Evolutionary conservation across 2,113 vertebrate genomes (phyloP), one percentile per base, ranked within the genome.

Genomic region (Apeltes quadracus): DNA sequence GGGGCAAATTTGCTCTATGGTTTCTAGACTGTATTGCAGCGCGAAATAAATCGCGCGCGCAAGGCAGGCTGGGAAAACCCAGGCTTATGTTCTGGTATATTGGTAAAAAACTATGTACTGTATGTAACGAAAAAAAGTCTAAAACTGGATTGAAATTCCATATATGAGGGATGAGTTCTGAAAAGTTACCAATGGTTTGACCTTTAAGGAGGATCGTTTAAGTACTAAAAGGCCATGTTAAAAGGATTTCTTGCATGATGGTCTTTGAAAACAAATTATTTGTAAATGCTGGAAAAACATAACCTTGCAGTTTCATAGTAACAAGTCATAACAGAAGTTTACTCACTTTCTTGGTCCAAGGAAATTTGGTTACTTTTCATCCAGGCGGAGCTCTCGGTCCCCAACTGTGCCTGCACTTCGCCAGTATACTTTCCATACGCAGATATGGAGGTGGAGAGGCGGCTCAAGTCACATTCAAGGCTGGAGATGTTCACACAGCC

Each of bases 281-380:
- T 65, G 20, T 53, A 53, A 29, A 27, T 27, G 16, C 38, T 15
- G 18, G 11, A 44, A 11, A 22, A 23, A 23, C 4, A 0, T 38
- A 41, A 38, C 15, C 25, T 0, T 55, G 20, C 29, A 34, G 18
- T 61, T 62, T 44, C 15, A 18, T 2, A 38, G 27, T 25, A 1
- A 58, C 15, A 27, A 39, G 43, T 7, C 34, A n/a, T 43, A 5
- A 18, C 4, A 25, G 1, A 43, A 27, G 8, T 65, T 2, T 5
- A 79, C 92, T 92, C 72, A 94, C 93, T 90, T 0, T 89, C 43
- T 36, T 0, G 20, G 56, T 93, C 92, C 68, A 79, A 5, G 1
- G 0, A 0, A 3, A 91, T 18, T 0, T 12, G 0, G 1, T 44
- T 0, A 23, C 81, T 92, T 29, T 76, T 32, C 55, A 68, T 61